A percentile compares a stretch with the other conserved stretches of the same genome.
phyloP scores from a whole-genome alignment of 92 coral and sea anemone species.

The Desmophyllum pertusum region DNA sequence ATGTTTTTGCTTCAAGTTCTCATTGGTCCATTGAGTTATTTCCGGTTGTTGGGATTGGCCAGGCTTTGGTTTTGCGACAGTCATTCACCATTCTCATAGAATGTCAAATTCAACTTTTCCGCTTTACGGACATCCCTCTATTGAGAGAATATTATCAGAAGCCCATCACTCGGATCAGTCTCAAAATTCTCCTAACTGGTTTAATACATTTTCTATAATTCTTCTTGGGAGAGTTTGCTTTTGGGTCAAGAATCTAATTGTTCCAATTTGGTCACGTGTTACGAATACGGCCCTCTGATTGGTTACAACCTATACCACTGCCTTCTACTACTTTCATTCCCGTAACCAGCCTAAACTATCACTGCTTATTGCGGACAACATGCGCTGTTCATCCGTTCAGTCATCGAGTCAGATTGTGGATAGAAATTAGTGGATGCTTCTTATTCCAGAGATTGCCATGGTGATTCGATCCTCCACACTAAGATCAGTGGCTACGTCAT shows the following conservation, averaged over 20 bases:
- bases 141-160: background rate
- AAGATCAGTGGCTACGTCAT: slow-evolving; percentile 90
- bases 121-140: background rate
- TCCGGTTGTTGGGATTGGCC: background rate
- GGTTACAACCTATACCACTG: too few relatives aligned
- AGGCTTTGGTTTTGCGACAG: background rate
- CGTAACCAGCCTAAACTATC: too few relatives aligned
- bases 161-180: background rate
- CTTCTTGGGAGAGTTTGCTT: background rate
- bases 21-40: background rate
- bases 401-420: background rate
- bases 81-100: background rate
- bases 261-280: too few relatives aligned
- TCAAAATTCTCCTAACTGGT: background rate
- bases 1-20: background rate
- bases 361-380: background rate
- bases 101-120: background rate
- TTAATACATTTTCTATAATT: background rate
- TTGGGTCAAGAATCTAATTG: background rate
- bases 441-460: slow-evolving; percentile 80
- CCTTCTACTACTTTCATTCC: too few relatives aligned
- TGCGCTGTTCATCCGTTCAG: background rate
- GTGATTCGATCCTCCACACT: slow-evolving; percentile 87
- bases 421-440: slow-evolving; percentile 60
- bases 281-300: too few relatives aligned